These are phyloP conservation scores for Hippocampus comes DNA, from an alignment of 2,113 vertebrate species.

Conservation along the genomic window DNA sequence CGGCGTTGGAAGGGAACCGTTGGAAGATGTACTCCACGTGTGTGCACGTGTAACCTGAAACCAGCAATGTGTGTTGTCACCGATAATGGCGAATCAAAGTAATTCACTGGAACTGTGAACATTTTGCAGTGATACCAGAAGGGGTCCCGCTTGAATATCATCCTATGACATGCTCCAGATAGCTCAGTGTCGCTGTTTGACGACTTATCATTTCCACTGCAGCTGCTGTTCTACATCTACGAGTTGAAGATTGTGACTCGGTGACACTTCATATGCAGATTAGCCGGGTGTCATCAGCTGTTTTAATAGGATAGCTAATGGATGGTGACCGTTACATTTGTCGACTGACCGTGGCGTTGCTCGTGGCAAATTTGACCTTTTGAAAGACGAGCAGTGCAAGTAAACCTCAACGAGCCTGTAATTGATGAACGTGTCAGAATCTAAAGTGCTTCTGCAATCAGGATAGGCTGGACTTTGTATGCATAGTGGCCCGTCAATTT, in stretches of 20 bases:
- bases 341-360: background rate
- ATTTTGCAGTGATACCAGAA: conserved; percentile 8
- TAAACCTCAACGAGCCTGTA: background rate
- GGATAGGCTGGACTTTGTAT: background rate
- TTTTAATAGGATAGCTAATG: background rate
- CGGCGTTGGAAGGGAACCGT: background rate
- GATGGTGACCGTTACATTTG: background rate
- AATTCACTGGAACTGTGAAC: conserved; percentile 20
- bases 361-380: background rate
- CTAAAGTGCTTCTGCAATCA: background rate
- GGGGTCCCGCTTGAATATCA: background rate
- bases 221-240: conserved; percentile 1
- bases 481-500: background rate
- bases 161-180: background rate
- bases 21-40: background rate
- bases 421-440: background rate
- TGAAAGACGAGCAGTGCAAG: background rate
- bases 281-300: background rate
- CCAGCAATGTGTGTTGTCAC: background rate
- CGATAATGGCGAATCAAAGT: conserved; percentile 6
- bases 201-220: background rate
- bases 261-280: background rate
- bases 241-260: background rate
- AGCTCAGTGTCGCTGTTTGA: background rate
- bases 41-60: background rate